phyloP scores from a whole-genome alignment of 2,113 vertebrate species.

The Pionites leucogaster region DNA sequence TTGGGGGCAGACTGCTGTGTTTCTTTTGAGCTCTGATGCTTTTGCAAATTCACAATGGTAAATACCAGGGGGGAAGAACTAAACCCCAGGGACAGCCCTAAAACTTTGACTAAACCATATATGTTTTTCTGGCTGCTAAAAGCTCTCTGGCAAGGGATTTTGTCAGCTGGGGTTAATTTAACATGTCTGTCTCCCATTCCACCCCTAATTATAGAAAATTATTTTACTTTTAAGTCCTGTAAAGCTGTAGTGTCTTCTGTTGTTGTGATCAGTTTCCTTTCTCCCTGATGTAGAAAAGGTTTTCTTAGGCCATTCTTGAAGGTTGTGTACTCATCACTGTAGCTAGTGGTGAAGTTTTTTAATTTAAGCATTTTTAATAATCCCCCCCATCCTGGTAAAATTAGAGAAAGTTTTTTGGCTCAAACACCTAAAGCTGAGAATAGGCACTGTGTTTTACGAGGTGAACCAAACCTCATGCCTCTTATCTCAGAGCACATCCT shows the following conservation, averaged over 20 bases:
- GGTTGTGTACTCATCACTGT: background rate
- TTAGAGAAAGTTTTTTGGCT: background rate
- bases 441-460: fast-evolving
- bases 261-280: background rate
- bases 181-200: background rate
- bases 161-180: background rate
- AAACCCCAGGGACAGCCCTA: background rate
- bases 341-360: background rate
- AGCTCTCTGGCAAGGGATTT: background rate
- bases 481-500: background rate
- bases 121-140: background rate
- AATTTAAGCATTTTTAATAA: background rate
- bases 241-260: background rate
- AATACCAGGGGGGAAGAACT: background rate
- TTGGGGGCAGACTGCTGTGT: background rate
- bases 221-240: background rate
- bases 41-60: background rate
- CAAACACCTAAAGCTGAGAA: background rate
- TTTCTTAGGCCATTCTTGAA: background rate
- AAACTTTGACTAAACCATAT: background rate
- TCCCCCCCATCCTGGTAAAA: background rate
- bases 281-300: background rate
- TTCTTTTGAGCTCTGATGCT: background rate
- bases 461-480: background rate
- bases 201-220: background rate